Base-by-base conservation (phyloP, 2,797 vertebrate species). In the Salmo trutta region DNA sequence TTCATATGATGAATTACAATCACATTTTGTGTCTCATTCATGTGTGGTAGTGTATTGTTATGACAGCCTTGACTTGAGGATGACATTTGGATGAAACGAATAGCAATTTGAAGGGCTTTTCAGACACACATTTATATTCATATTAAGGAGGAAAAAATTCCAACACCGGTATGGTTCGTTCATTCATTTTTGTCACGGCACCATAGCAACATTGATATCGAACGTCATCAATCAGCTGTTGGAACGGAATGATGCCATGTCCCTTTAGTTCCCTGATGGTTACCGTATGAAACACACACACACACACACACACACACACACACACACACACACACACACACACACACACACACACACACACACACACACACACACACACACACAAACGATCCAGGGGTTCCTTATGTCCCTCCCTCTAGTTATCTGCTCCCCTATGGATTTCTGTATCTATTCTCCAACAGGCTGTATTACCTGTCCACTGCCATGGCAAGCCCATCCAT, bases 401-500 rank as follows among this genome's bases (percentile, higher is more conserved):
- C 78, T 66, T 10, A 12, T 76, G 77, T 81, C 41, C 14, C 10
- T 47, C 69, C 64, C 71, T 77, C 74, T 41, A 73, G 81, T 77
- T 80, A 77, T 82, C 56, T 76, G 36, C 73, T 76, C 83, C 54
- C 71, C 51, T 56, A 78, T 84, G 82, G 82, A 82, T 85, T 83
- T 85, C 79, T 84, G 81, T 84, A 84, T 79, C 66, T 80, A 64
- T 78, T 82, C 82, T 81, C 79, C 81, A 78, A 71, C 76, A 81
- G 73, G 80, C 64, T 64, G 77, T 77, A 81, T 82, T 82, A 82
- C 86, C 83, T 86, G 85, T 85, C 80, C 82, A 74, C 78, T 52
- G 74, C 47, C 75, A 72, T 76, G 75, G 80, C 80, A 76, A 75
- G 75, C 84, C 86, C 87, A 88, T 87, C 86, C 82, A 86, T 87